These are phyloP conservation scores for Limonius californicus DNA, from an alignment of 1,140 invertebrate genomes.

Conservation along the genomic window DNA sequence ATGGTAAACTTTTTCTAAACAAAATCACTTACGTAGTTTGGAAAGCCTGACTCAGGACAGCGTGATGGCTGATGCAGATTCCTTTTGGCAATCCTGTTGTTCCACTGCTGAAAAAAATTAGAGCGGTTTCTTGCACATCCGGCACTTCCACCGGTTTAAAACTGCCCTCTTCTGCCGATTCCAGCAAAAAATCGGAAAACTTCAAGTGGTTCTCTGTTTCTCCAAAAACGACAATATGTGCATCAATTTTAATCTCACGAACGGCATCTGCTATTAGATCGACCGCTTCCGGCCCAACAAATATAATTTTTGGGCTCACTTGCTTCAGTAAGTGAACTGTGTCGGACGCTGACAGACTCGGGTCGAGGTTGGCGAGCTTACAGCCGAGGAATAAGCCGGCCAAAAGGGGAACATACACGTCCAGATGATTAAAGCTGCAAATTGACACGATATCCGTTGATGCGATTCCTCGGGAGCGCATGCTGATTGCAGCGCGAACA, in stretches of 20 bases:
- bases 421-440: conserved; percentile 28
- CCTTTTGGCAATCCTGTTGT: too few relatives aligned
- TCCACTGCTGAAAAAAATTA: too few relatives aligned
- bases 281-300: not conserved
- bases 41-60: too few relatives aligned
- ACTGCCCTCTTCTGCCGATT: too few relatives aligned
- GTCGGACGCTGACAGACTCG: conserved; percentile 23
- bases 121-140: too few relatives aligned
- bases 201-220: too few relatives aligned
- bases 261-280: not conserved
- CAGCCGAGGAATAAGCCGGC: conserved; percentile 30
- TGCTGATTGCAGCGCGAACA: conserved; percentile 30
- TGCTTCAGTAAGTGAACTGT: not conserved
- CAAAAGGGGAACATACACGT: conserved; percentile 28
- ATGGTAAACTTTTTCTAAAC: too few relatives aligned
- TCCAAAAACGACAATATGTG: not conserved
- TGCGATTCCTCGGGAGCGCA: conserved; percentile 21
- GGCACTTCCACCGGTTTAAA: too few relatives aligned
- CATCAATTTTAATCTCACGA: not conserved
- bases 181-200: too few relatives aligned
- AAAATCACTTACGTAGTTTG: too few relatives aligned
- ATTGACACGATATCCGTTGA: conserved; percentile 28
- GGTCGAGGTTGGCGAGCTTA: conserved; percentile 30
- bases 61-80: too few relatives aligned
- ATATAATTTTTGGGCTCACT: not conserved